Percentiles rank a stretch among this genome's conserved stretches.
Conservation (phyloP, 2,888 invertebrate genomes). For the Euproctis similis region DNA sequence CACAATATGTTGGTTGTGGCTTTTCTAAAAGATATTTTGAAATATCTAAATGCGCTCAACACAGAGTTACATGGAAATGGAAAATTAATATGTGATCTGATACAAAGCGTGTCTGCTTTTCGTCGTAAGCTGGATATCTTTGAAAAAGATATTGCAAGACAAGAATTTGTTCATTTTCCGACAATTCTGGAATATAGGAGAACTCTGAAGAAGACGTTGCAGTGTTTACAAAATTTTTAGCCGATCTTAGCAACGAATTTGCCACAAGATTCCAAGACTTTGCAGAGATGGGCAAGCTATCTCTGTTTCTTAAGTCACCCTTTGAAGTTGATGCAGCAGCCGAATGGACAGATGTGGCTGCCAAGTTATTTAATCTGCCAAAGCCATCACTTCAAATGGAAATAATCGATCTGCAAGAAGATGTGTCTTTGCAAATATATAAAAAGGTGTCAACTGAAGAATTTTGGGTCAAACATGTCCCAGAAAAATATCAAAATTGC, state of each 20-base stretch:
- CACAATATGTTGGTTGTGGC: conserved; percentile 7
- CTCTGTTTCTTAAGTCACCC: conserved; percentile 10
- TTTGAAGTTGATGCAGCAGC: conserved; percentile 25
- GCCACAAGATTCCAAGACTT: conserved; percentile 18
- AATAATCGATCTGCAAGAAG: conserved; percentile 10
- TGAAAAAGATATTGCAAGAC: conserved; percentile 17
- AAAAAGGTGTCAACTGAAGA: conserved; percentile 10
- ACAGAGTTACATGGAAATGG: conserved; percentile 1
- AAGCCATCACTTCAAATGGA: conserved; percentile 8
- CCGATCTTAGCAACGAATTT: conserved; percentile 15
- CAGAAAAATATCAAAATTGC: conserved; percentile 8
- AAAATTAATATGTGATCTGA: conserved; percentile 14
- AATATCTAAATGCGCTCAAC: conserved; percentile 1
- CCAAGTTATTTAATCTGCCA: conserved; percentile 17
- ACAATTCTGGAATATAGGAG: conserved; percentile 14
- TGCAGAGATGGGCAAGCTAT: conserved; percentile 22
- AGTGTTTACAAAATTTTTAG: conserved; percentile 19
- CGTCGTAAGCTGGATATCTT: conserved; percentile 16
- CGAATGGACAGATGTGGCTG: conserved; percentile 23
- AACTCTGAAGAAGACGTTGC: conserved; percentile 27
- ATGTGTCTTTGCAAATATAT: conserved; percentile 9
- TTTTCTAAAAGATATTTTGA: conserved; percentile 9
- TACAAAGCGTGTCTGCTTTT: conserved; percentile 14
- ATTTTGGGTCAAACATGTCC: conserved; percentile 5
- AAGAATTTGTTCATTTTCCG: conserved; percentile 12